phyloP scores from a whole-genome alignment of 2,113 vertebrate species.

The Poeciliopsis turrubarensis region DNA sequence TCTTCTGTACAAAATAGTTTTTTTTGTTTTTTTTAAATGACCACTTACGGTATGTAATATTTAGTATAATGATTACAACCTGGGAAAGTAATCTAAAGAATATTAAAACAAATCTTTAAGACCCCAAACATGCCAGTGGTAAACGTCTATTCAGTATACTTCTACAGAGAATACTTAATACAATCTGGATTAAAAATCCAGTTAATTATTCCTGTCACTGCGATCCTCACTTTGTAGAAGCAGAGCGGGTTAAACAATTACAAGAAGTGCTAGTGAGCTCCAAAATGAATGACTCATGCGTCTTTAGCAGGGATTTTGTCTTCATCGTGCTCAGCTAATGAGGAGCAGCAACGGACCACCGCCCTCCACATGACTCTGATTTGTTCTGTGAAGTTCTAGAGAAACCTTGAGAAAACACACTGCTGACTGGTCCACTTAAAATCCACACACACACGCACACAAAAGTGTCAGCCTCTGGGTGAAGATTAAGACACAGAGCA shows the following conservation, averaged over 20 bases:
- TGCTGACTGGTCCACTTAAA: slow-evolving; percentile 71
- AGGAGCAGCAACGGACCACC: slow-evolving; percentile 14
- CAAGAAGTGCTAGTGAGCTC: not conserved
- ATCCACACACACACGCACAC: slow-evolving; percentile 36
- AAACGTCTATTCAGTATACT: too few relatives aligned
- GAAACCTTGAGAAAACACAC: slow-evolving; percentile 53
- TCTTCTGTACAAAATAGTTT: too few relatives aligned
- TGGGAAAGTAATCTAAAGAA: too few relatives aligned
- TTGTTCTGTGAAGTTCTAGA: slow-evolving; percentile 33
- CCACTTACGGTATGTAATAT: too few relatives aligned
- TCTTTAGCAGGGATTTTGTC: slow-evolving; percentile 31
- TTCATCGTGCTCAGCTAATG: slow-evolving; percentile 33
- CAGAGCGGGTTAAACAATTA: too few relatives aligned
- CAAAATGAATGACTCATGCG: slow-evolving; percentile 35
- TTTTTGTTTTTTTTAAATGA: too few relatives aligned
- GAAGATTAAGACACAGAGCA: slow-evolving; percentile 62
- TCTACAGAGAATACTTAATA: not conserved
- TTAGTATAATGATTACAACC: too few relatives aligned
- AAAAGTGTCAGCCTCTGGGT: slow-evolving; percentile 19
- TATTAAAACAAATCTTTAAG: too few relatives aligned
- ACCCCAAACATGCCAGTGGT: too few relatives aligned
- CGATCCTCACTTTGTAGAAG: not conserved
- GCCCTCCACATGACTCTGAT: slow-evolving; percentile 41
- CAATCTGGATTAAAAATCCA: not conserved
- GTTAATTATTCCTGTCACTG: not conserved